A percentile compares a stretch with the other conserved stretches of the same genome.
Evolutionary conservation across 2,797 vertebrate genomes (phyloP).

Genomic region (Micromesistius poutassou): DNA sequence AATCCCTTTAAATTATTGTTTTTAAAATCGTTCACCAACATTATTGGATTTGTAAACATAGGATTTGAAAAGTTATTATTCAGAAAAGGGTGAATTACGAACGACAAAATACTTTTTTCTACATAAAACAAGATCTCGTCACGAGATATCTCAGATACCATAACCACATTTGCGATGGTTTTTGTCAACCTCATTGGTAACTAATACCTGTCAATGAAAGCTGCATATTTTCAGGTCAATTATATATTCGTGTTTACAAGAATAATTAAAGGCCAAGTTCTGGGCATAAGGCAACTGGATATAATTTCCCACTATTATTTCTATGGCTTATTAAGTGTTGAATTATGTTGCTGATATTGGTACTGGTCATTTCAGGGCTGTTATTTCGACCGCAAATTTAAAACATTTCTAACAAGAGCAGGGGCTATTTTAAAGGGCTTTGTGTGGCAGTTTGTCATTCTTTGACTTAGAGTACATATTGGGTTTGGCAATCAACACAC

Average conservation of each 20-base stretch:
- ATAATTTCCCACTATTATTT: constrained; percentile 28
- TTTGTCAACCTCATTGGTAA: neutral
- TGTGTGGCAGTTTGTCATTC: constrained; percentile 15
- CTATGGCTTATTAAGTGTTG: constrained; percentile 44
- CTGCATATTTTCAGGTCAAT: neutral
- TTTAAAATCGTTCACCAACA: neutral
- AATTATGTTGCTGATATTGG: neutral
- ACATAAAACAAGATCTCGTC: neutral
- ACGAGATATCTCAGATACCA: neutral
- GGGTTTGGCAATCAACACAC: constrained; percentile 7
- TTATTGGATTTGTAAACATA: neutral
- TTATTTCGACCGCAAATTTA: neutral
- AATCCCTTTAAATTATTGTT: neutral
- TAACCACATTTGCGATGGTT: neutral
- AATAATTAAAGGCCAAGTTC: neutral
- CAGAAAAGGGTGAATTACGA: neutral
- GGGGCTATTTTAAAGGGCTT: neutral
- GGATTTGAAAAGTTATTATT: neutral
- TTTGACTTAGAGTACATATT: constrained; percentile 3
- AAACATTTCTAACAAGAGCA: neutral
- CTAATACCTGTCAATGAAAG: neutral
- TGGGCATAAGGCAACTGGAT: constrained; percentile 38
- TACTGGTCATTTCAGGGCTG: neutral
- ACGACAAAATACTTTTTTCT: neutral
- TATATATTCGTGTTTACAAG: constrained; percentile 1